Evolutionary conservation across 2,797 vertebrate genomes (phyloP).

Genomic region (Buphagus erythrorhynchus): DNA sequence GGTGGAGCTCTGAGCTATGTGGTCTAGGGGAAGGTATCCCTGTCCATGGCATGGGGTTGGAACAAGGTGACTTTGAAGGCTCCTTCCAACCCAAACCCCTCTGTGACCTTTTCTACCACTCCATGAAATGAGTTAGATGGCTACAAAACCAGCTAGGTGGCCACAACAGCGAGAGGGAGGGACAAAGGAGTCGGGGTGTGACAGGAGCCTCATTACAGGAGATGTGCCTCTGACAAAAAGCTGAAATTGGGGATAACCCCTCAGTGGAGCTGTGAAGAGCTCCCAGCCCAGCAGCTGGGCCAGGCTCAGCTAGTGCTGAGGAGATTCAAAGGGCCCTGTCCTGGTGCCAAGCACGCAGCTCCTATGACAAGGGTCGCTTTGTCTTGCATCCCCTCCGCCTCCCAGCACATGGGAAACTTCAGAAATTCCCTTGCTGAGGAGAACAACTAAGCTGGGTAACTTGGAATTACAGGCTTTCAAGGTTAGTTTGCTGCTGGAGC

Average conservation of each 20-base stretch:
- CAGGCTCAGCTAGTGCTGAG: neutral
- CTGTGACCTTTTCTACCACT: neutral
- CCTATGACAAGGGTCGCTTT: conserved; percentile 89
- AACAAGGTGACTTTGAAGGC: neutral
- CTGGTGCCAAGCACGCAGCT: conserved; percentile 81
- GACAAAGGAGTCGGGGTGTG: fast-evolving
- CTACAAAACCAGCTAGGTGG: neutral
- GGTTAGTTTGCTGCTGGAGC: conserved; percentile 42
- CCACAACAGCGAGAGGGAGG: fast-evolving
- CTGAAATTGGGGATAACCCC: fast-evolving
- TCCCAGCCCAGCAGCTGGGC: neutral
- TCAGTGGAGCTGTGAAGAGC: fast-evolving
- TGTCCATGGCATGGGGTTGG: neutral
- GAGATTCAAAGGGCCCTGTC: conserved; percentile 72
- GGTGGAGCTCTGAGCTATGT: neutral
- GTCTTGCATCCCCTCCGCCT: conserved; percentile 75
- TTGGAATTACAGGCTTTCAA: conserved; percentile 57
- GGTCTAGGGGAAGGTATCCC: neutral
- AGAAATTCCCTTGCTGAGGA: conserved; percentile 51
- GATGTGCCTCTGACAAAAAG: fast-evolving
- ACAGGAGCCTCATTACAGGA: fast-evolving
- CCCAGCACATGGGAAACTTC: conserved; percentile 85
- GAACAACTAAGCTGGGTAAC: conserved; percentile 57
- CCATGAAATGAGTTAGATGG: fast-evolving
- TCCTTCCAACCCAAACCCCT: neutral